Evolutionary conservation across 2,888 invertebrate species (phyloP).

Genomic region (Drosophila phalerata): DNA sequence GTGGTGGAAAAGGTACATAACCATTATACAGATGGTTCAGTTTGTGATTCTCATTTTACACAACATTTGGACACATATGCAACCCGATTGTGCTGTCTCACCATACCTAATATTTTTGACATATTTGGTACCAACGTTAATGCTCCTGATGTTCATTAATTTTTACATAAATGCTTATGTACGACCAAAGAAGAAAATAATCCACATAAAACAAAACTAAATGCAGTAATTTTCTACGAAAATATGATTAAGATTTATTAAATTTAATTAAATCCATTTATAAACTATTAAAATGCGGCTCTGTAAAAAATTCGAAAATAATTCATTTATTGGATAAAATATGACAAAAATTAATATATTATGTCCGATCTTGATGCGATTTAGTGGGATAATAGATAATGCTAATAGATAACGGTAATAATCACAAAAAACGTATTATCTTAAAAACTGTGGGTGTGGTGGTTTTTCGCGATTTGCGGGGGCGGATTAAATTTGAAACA

Average conservation of each 20-base stretch:
- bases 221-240: background rate
- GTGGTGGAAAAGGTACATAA: conserved; percentile 92
- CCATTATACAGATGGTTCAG: conserved; percentile 92
- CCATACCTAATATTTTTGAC: background rate
- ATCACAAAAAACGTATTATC: too few relatives aligned
- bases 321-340: background rate
- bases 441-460: too few relatives aligned
- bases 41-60: conserved; percentile 83
- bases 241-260: too few relatives aligned
- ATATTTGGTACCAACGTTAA: conserved; percentile 16
- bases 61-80: conserved; percentile 25
- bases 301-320: too few relatives aligned
- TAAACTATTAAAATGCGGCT: too few relatives aligned
- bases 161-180: conserved; percentile 47
- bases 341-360: background rate
- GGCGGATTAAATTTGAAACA: too few relatives aligned
- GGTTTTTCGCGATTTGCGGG: too few relatives aligned
- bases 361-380: too few relatives aligned
- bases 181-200: background rate
- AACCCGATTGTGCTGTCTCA: conserved; percentile 34
- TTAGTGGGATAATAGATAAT: too few relatives aligned
- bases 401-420: too few relatives aligned
- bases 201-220: background rate
- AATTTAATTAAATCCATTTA: background rate
- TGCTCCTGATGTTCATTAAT: conserved; percentile 52